These are phyloP conservation scores for Pseudochaenichthys georgianus DNA, from an alignment of 2,797 vertebrate species.

Conservation along the genomic window DNA sequence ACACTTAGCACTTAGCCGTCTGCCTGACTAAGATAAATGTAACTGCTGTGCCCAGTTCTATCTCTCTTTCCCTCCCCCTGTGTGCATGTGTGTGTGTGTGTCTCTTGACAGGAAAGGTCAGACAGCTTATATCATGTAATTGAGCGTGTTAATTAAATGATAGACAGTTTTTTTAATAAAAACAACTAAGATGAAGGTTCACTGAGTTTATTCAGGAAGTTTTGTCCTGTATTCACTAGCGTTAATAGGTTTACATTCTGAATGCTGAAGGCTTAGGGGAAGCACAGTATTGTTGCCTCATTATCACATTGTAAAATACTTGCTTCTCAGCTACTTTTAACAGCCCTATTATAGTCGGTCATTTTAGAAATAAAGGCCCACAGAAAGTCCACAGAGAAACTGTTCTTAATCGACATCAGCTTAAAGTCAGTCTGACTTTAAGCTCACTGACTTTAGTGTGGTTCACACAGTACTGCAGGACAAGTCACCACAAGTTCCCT, in stretches of 20 bases:
- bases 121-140: slow-evolving; percentile 8
- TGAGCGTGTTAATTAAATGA: neutral
- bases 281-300: neutral
- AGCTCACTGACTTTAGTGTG: neutral
- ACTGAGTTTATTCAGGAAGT: neutral
- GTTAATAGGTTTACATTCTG: neutral
- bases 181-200: neutral
- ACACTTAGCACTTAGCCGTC: slow-evolving; percentile 52
- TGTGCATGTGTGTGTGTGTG: slow-evolving; percentile 11
- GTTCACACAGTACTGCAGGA: slow-evolving; percentile 42
- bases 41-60: slow-evolving; percentile 33
- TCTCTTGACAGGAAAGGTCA: slow-evolving; percentile 6
- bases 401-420: slow-evolving; percentile 4
- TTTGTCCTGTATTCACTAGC: neutral
- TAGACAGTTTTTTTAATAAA: slow-evolving; percentile 4
- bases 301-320: neutral
- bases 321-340: neutral
- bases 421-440: neutral
- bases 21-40: slow-evolving; percentile 64
- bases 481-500: slow-evolving; percentile 51
- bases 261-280: neutral
- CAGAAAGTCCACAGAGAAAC: slow-evolving; percentile 17
- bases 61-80: neutral
- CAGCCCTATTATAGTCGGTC: neutral
- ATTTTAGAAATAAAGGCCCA: neutral